Conservation (phyloP, 23 tunicate genomes). For the Styela plicata region DNA sequence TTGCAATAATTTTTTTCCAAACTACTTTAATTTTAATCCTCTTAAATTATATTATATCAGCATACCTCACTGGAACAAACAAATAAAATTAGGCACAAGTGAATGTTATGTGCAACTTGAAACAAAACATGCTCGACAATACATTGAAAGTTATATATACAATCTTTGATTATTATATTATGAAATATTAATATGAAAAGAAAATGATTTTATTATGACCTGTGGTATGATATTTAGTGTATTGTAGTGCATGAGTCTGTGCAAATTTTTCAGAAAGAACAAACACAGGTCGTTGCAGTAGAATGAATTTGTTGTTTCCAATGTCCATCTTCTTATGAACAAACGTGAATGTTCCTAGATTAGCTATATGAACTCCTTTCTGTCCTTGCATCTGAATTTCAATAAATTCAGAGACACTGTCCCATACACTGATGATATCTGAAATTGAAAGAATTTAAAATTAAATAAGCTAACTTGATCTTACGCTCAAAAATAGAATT, state of each 20-base stretch:
- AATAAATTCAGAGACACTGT: conserved; percentile 61
- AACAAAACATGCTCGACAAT: no score
- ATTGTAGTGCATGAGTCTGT: conserved; percentile 74
- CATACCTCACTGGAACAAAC: no score
- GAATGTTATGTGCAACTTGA: no score
- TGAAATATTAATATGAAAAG: no score
- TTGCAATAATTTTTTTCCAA: no score
- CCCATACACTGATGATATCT: conserved; percentile 93
- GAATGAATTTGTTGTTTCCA: conserved; percentile 75
- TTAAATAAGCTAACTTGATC: neutral
- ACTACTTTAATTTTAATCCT: no score
- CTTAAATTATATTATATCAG: no score
- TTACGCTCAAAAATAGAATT: no score
- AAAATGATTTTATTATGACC: no score
- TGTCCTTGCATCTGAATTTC: conserved; percentile 75
- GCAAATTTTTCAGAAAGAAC: conserved; percentile 78
- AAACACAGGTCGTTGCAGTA: conserved; percentile 89
- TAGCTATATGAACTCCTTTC: conserved; percentile 67
- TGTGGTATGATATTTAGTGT: conserved; percentile 76
- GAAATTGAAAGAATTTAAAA: neutral
- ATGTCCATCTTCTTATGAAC: conserved; percentile 62
- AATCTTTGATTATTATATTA: no score
- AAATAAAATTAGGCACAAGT: no score
- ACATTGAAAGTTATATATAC: no score
- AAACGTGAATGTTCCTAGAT: conserved; percentile 86